phyloP scores from a whole-genome alignment of 92 coral and sea anemone genomes.

The Zoanthus sociatus region DNA sequence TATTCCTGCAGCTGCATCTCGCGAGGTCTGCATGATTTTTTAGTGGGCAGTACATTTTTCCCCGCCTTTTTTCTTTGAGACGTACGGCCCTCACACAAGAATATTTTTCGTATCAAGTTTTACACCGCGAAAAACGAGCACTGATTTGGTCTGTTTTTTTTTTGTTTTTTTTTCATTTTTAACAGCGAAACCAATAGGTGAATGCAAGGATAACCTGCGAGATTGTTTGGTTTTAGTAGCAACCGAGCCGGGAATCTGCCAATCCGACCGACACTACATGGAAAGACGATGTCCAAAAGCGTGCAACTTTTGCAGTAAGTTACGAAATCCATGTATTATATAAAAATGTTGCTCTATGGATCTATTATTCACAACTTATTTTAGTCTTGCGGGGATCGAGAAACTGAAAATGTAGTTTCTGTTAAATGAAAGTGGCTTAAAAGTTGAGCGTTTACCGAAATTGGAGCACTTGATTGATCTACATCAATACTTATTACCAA shows the following conservation, averaged over 20 bases:
- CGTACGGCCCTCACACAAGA: too few relatives aligned
- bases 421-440: neutral
- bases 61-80: too few relatives aligned
- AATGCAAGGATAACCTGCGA: slow-evolving; percentile 65
- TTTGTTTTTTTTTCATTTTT: neutral
- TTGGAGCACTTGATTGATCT: too few relatives aligned
- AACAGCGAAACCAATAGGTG: slow-evolving; percentile 39
- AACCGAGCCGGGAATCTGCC: slow-evolving; percentile 68
- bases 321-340: neutral
- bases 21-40: too few relatives aligned
- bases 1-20: too few relatives aligned
- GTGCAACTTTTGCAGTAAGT: slow-evolving; percentile 94
- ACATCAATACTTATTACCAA: too few relatives aligned
- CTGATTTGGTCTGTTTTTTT: neutral
- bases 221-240: slow-evolving; percentile 62
- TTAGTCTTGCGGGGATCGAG: slow-evolving; percentile 4
- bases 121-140: neutral
- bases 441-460: too few relatives aligned
- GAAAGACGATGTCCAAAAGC: slow-evolving; percentile 72
- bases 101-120: too few relatives aligned
- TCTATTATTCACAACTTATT: neutral
- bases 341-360: neutral
- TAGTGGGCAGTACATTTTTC: too few relatives aligned
- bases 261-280: slow-evolving; percentile 60
- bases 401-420: neutral